These are phyloP conservation scores for Palythoa grandis DNA, from an alignment of 92 coral and sea anemone species.

Conservation along the genomic window DNA sequence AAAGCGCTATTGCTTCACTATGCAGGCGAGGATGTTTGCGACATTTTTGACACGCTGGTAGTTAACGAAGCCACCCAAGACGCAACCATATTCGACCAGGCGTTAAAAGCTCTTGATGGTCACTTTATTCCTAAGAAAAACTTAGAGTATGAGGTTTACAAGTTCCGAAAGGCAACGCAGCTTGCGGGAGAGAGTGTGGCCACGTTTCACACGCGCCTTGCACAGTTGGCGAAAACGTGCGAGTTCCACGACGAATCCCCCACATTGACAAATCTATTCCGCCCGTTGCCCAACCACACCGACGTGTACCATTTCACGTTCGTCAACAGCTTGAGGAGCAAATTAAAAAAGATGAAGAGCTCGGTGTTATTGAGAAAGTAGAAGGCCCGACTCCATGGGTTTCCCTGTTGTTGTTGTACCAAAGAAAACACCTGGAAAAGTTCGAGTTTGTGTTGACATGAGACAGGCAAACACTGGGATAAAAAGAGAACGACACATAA, in stretches of 20 bases:
- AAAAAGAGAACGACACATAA: conserved; percentile 43
- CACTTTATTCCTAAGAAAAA: conserved; percentile 46
- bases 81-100: not conserved
- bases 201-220: too few relatives aligned
- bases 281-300: conserved; percentile 23
- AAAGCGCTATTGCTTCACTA: conserved; percentile 45
- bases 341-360: conserved; percentile 29
- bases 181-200: conserved; percentile 38
- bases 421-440: conserved; percentile 39
- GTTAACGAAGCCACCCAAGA: not conserved
- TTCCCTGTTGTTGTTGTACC: conserved; percentile 42
- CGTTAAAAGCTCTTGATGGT: conserved; percentile 10
- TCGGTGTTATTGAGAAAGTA: conserved; percentile 39
- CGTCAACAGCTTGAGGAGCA: conserved; percentile 42
- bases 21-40: conserved; percentile 51
- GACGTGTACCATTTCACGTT: conserved; percentile 50
- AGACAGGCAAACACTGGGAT: conserved; percentile 34
- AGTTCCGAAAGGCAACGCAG: conserved; percentile 44
- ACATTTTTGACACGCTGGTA: conserved; percentile 18
- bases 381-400: conserved; percentile 43
- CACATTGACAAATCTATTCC: not conserved
- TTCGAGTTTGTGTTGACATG: conserved; percentile 35
- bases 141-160: conserved; percentile 37
- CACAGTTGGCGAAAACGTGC: too few relatives aligned
- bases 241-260: not conserved